These are phyloP conservation scores for Camponotus vicinus DNA, from an alignment of 1,140 invertebrate species.

Conservation along the genomic window DNA sequence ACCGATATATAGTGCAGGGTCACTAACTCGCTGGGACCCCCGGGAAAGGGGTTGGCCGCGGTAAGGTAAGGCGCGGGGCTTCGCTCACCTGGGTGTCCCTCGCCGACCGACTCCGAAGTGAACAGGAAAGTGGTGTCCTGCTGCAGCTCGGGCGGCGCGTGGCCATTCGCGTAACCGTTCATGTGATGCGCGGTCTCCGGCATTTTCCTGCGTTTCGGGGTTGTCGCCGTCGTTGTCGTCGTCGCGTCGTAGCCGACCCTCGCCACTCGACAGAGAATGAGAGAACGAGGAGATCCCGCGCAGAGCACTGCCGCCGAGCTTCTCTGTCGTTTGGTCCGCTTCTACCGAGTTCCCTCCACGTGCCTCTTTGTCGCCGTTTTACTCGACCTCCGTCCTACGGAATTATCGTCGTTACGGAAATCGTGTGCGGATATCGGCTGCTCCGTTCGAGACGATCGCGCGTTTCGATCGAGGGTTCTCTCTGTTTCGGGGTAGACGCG, in stretches of 20 bases:
- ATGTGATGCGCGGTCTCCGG: constrained; percentile 90
- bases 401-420: background rate
- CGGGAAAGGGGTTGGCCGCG: background rate
- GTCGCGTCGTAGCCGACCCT: background rate
- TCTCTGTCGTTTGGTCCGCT: background rate
- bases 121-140: constrained; percentile 97
- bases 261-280: background rate
- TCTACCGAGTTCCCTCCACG: background rate
- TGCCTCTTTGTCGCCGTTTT: background rate
- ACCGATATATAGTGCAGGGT: constrained; percentile 18
- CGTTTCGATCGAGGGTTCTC: too few relatives aligned
- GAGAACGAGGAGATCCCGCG: too few relatives aligned
- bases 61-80: background rate
- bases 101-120: constrained; percentile 99
- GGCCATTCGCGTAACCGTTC: constrained; percentile 93
- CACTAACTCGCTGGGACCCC: background rate
- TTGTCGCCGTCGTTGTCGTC: constrained; percentile 57
- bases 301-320: background rate
- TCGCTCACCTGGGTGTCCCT: constrained; percentile 97
- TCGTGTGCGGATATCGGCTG: too few relatives aligned
- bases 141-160: constrained; percentile 90
- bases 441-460: too few relatives aligned
- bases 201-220: constrained; percentile 86
- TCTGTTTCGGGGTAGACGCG: background rate
- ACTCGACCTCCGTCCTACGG: background rate